Evolutionary conservation across 2,113 vertebrate genomes (phyloP), one percentile per base, ranked within the genome.

Genomic region (Colistium nudipinnis): DNA sequence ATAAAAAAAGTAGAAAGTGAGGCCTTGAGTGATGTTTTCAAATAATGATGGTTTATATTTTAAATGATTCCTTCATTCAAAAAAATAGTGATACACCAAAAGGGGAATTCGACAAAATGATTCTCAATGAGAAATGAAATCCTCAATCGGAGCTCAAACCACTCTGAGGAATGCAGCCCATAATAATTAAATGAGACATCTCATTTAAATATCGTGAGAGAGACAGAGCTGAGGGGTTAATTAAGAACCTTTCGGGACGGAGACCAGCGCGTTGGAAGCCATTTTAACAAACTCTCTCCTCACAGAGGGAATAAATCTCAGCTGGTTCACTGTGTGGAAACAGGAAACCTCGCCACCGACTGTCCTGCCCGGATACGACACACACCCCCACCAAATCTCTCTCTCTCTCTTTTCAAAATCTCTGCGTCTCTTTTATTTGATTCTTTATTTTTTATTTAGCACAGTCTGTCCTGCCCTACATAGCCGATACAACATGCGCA

Each of bases 291-390:
- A 56, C 12, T 1, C 61, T 72, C 61, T 52, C 44, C 63, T n/a
- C 33, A 16, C 45, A 41, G 20, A 76, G 45, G 41, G 53, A 41
- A 72, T 33, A 70, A 59, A 85, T 79, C 63, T 27, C 11, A 62
- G 59, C 16, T 22, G 28, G 10, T 47, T 60, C 17, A 47, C 20
- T 19, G 30, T 6, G 39, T 7, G 61, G 36, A 39, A 53, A 44
- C 48, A 3, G 60, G 59, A 70, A 57, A 59, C n/a, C n/a, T n/a
- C n/a, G n/a, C n/a, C 31, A 44, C 38, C 33, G 9, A 51, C 57
- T 4, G 17, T 43, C 41, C 28, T 1, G 76, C 69, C 61, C 39
- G 19, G 14, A 3, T 17, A 41, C 17, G n/a, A 43, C 39, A 43
- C 17, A 43, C 39, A 3, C 14, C 16, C 17, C 17, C 8, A 39